A percentile compares a stretch with the other conserved stretches of the same genome.
Evolutionary conservation across 2,797 vertebrate species (phyloP).

Genomic region (Myotis vivesi): DNA sequence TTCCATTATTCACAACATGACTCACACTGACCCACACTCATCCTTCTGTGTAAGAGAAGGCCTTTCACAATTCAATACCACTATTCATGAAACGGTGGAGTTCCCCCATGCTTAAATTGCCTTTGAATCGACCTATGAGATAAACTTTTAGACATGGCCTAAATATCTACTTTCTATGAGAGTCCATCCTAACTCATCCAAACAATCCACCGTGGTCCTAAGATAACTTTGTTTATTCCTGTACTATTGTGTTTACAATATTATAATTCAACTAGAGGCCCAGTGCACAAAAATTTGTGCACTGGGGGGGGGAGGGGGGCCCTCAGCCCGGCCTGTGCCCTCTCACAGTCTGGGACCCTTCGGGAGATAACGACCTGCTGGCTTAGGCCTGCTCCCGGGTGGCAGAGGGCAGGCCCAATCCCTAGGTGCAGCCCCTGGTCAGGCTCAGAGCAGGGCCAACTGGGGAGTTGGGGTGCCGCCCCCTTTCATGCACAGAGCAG

Average conservation of each 20-base stretch:
- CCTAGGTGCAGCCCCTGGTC: too few relatives aligned
- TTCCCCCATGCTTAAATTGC: background rate
- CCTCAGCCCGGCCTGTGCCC: too few relatives aligned
- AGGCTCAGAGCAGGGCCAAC: too few relatives aligned
- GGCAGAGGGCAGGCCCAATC: too few relatives aligned
- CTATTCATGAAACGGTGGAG: background rate
- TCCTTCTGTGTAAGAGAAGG: background rate
- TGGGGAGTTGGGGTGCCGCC: too few relatives aligned
- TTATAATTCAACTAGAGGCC: too few relatives aligned
- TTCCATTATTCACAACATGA: background rate
- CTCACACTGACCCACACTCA: background rate
- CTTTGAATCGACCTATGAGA: background rate
- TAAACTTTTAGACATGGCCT: background rate
- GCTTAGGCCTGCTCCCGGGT: too few relatives aligned
- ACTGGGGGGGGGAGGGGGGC: too few relatives aligned
- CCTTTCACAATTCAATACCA: background rate
- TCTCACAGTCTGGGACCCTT: too few relatives aligned
- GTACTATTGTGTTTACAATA: fast-evolving
- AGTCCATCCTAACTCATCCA: background rate
- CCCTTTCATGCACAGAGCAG: too few relatives aligned
- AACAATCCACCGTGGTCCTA: background rate
- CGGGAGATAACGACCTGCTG: too few relatives aligned
- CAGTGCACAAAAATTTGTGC: too few relatives aligned
- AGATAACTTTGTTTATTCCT: background rate
- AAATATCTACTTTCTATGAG: background rate